phyloP scores from a whole-genome alignment of 2,888 invertebrate genomes.

The Bruchidius siliquastri region DNA sequence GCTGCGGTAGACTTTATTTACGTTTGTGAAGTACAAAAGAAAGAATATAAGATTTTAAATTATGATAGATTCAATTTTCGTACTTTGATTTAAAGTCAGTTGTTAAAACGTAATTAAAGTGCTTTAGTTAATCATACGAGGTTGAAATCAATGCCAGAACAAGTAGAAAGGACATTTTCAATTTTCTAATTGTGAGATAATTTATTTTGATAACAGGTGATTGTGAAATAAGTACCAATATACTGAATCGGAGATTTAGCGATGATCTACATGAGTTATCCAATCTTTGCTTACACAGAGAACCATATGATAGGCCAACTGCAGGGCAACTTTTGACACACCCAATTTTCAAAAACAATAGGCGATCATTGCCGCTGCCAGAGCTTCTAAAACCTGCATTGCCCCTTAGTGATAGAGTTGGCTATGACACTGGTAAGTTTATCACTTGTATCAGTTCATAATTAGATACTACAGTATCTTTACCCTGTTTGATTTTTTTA shows the following conservation, averaged over 20 bases:
- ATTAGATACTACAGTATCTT: too few species aligned
- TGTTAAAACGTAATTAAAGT: too few species aligned
- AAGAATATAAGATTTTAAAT: too few species aligned
- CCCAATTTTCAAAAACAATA: slow-evolving; percentile 67
- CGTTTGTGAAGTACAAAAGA: too few species aligned
- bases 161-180: background rate
- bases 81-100: too few species aligned
- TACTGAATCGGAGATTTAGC: slow-evolving; percentile 62
- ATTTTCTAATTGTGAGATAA: background rate
- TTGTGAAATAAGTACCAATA: slow-evolving; percentile 35
- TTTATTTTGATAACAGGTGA: slow-evolving; percentile 29
- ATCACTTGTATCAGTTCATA: too few species aligned
- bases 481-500: too few species aligned
- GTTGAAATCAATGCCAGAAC: too few species aligned
- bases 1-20: too few species aligned
- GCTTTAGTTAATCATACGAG: too few species aligned
- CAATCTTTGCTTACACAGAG: slow-evolving; percentile 66
- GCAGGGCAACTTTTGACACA: slow-evolving; percentile 67
- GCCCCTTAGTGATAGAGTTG: slow-evolving; percentile 58
- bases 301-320: slow-evolving; percentile 65
- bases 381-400: slow-evolving; percentile 65
- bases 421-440: slow-evolving; percentile 49
- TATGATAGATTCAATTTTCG: too few species aligned
- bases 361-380: slow-evolving; percentile 57
- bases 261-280: slow-evolving; percentile 75